Base-by-base conservation (phyloP, 2,797 vertebrate species). In the Podargus strigoides region DNA sequence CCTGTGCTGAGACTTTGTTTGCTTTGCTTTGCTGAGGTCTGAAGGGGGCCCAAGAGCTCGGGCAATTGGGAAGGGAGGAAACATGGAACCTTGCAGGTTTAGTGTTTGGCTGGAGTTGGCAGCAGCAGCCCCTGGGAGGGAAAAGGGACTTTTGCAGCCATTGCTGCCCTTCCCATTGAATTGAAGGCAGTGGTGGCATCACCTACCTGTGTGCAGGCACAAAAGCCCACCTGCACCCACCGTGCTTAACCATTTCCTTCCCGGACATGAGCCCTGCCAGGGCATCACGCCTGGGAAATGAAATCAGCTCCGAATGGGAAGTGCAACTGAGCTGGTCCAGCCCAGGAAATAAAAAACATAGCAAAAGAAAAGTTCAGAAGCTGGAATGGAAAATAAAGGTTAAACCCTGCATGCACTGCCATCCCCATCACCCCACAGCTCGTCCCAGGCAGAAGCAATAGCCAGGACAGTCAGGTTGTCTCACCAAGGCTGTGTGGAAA, bases 191-290 rank as follows among this genome's bases (percentile, higher is more conserved):
- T 7, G 3, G 41, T 32, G 58, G 52, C 90, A 89, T 62, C 34
- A 28, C 50, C 68, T 63, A 62, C 18, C 59, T 27, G 46, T 12
- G 76, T 59, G 66, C 56, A 49, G 78, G 67, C 69, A 67, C 52
- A 36, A 77, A 81, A 67, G 9, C 67, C 70, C 75, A 77, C 93
- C 91, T 85, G 89, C 22, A 37, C 68, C 64, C 85, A 39, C 59
- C 13, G 2, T 1, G 0, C 21, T 74, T 52, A 70, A 60, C 77
- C 34, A 4, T 64, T 60, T 53, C 89, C 90, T 77, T 70, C 55
- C 73, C 16, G 56, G 44, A 28, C 30, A 26, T 0, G 0, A 70
- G 26, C 20, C 34, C 28, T 89, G 36, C 46, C 0, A 1, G 60
- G 37, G 41, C 37, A 24, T 70, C 75, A 75, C 2, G 3, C 78